Evolutionary conservation across 2,113 vertebrate species (phyloP).

Genomic region (Anhinga rufa): DNA sequence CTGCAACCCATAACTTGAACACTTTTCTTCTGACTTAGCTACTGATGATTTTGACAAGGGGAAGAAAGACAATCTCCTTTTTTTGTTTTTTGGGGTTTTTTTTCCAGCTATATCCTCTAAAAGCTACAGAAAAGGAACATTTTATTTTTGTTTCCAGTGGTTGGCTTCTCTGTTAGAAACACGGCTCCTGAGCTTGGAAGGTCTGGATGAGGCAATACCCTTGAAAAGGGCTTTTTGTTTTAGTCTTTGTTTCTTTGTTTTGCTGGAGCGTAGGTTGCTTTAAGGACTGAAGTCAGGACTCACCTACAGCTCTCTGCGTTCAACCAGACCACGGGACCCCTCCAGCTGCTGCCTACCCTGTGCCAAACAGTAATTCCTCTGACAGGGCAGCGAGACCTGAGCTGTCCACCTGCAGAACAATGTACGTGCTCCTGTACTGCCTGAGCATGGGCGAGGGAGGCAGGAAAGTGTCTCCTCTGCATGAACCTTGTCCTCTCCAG

Average conservation of each 20-base stretch:
- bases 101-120: conserved; percentile 15
- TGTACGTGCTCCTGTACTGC: not conserved
- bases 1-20: conserved; percentile 71
- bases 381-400: not conserved
- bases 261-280: not conserved
- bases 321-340: not conserved
- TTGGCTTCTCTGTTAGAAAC: conserved; percentile 75
- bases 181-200: conserved; percentile 71
- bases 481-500: not conserved
- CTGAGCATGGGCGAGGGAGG: not conserved
- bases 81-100: not conserved
- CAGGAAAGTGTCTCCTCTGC: not conserved
- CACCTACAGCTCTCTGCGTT: not conserved
- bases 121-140: conserved; percentile 31
- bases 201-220: conserved; percentile 11
- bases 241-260: not conserved
- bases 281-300: conserved; percentile 2
- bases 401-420: not conserved
- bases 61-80: conserved; percentile 34
- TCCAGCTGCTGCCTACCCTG: conserved; percentile 1
- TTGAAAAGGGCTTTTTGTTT: not conserved
- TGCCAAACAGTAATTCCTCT: not conserved
- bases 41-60: conserved; percentile 62
- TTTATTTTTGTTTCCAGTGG: conserved; percentile 57
- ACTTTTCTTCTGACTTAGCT: conserved; percentile 63